Base-by-base conservation (phyloP, 2,797 vertebrate species). In the Babyrousa celebensis region DNA sequence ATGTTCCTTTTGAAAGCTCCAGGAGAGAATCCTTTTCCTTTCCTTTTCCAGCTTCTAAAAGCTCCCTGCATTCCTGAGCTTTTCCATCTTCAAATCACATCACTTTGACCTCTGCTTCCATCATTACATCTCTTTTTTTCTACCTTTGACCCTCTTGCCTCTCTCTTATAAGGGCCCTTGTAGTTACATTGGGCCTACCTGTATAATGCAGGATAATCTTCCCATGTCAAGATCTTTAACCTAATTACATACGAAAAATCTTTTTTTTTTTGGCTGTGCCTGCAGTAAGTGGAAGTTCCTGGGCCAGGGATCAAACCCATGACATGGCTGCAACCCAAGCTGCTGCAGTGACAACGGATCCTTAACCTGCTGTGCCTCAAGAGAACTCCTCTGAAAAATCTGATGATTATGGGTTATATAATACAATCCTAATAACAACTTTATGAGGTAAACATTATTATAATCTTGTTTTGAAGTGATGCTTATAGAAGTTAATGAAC, bases 401-500 rank as follows among this genome's bases (percentile, higher is more conserved):
- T 88, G 43, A 87, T 72, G 6, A 74, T 68, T 92, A 82, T 65
- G 23, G 36, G 93, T 48, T 87, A 74, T 93, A 58, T 18, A 40
- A 56, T 63, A 91, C 85, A 70, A 93, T 89, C 5, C 29, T 79
- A 93, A 70, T 60, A 92, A 65, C 25, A 86, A 60, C 17, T 82
- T 1, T 85, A 84, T 68, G 27, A 75, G 6, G 36, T 85, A 78
- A 43, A 43, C 3, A 12, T 95, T 86, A 83, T 91, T 85, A 74
- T 43, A 83, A 63, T 85, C 23, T 88, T 29, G 68, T 67, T 95
- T 93, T 93, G 72, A 77, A 91, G 27, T 77, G 12, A 40, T 95
- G 43, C 36, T 94, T 27, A 85, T 9, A 67, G 15, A 96, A 58
- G 17, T 89, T 92, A 91, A 52, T 86, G 84, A 60, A 89, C 12